These are phyloP conservation scores for Spea bombifrons DNA, from an alignment of 2,113 vertebrate species.

Conservation along the genomic window DNA sequence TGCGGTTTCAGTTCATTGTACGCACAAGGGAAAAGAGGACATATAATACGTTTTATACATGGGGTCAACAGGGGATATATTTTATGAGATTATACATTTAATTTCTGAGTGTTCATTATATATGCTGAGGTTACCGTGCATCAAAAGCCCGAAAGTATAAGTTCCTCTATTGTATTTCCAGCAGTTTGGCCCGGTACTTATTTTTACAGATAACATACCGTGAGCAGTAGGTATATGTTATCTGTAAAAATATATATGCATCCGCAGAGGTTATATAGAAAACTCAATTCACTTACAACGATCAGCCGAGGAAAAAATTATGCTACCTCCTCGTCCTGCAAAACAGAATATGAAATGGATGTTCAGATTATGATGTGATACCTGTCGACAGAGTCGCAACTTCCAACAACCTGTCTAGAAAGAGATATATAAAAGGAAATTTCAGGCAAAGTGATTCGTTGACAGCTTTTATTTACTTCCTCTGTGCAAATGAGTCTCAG, in stretches of 20 bases:
- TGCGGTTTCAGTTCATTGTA: too few species aligned
- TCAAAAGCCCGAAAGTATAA: too few species aligned
- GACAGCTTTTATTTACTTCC: slow-evolving; percentile 35
- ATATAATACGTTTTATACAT: too few species aligned
- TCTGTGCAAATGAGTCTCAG: slow-evolving; percentile 20
- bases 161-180: too few species aligned
- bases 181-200: too few species aligned
- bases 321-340: not conserved
- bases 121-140: too few species aligned
- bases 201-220: too few species aligned
- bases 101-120: too few species aligned
- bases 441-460: slow-evolving; percentile 33
- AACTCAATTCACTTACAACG: not conserved
- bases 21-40: too few species aligned
- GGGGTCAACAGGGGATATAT: too few species aligned
- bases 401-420: slow-evolving; percentile 29
- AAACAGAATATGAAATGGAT: slow-evolving; percentile 11
- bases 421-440: slow-evolving; percentile 34
- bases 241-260: not conserved
- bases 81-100: too few species aligned
- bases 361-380: slow-evolving; percentile 23
- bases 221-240: not conserved
- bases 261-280: not conserved
- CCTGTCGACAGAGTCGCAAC: slow-evolving; percentile 16
- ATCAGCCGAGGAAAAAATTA: not conserved